These are phyloP conservation scores for Delphinus delphis DNA, from an alignment of 2,113 vertebrate genomes.

Conservation along the genomic window DNA sequence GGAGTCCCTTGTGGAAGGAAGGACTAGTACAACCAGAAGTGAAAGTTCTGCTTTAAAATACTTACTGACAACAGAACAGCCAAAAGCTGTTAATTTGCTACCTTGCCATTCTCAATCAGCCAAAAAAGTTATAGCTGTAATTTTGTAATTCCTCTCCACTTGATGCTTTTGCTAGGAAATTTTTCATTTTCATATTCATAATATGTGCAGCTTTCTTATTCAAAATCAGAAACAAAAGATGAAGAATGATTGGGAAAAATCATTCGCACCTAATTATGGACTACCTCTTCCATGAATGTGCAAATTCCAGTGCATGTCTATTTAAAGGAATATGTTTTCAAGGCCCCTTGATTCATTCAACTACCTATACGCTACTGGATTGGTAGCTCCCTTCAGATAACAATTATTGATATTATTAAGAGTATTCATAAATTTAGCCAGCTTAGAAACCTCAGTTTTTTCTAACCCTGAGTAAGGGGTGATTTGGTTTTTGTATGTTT, in stretches of 20 bases:
- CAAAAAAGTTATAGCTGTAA: background rate
- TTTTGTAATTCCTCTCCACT: background rate
- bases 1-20: no score
- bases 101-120: background rate
- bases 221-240: background rate
- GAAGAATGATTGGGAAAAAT: background rate
- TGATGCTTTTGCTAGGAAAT: background rate
- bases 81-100: background rate
- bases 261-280: background rate
- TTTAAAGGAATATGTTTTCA: background rate
- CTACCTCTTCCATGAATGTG: background rate
- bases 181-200: background rate
- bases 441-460: background rate
- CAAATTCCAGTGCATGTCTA: background rate
- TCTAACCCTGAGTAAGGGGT: background rate
- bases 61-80: background rate
- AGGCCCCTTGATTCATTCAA: background rate
- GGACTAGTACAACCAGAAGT: background rate
- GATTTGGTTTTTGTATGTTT: background rate
- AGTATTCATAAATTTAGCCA: background rate
- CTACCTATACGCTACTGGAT: background rate
- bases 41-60: background rate
- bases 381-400: background rate
- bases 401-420: background rate
- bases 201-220: background rate